Evolutionary conservation across 1,140 invertebrate species (phyloP).

Genomic region (Diorhabda carinulata): DNA sequence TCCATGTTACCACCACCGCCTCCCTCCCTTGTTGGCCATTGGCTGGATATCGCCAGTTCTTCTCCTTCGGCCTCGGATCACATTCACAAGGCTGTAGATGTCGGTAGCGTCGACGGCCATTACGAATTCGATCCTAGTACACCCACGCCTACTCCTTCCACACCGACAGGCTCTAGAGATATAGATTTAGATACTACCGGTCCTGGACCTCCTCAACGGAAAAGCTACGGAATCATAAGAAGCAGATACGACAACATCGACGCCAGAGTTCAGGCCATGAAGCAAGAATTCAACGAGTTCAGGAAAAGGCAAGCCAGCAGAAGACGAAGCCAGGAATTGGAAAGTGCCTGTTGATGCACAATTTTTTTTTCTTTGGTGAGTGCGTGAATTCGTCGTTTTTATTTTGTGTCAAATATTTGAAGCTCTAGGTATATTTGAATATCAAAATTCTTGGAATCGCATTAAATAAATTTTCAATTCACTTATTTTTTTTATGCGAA

Average conservation of each 20-base stretch:
- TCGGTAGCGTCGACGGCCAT: slow-evolving; percentile 87
- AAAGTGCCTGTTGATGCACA: slow-evolving; percentile 68
- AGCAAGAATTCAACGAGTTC: slow-evolving; percentile 92
- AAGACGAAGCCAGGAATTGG: slow-evolving; percentile 62
- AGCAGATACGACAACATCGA: slow-evolving; percentile 77
- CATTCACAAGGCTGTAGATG: slow-evolving; percentile 59
- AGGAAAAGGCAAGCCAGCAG: slow-evolving; percentile 78
- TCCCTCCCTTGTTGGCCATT: slow-evolving; percentile 55
- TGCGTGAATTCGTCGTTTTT: slow-evolving; percentile 12
- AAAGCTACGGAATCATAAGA: slow-evolving; percentile 42
- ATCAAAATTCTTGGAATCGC: too few relatives aligned
- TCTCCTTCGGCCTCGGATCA: slow-evolving; percentile 54
- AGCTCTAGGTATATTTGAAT: too few relatives aligned
- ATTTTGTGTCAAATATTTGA: background rate
- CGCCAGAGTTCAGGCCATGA: slow-evolving; percentile 88
- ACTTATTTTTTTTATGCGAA: too few relatives aligned
- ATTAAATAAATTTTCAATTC: too few relatives aligned
- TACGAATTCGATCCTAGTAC: slow-evolving; percentile 87
- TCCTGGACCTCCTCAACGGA: slow-evolving; percentile 44
- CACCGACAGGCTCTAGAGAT: slow-evolving; percentile 61
- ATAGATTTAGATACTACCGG: slow-evolving; percentile 50
- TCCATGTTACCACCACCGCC: slow-evolving; percentile 39
- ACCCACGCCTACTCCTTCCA: slow-evolving; percentile 71
- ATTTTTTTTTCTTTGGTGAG: background rate
- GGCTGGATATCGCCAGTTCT: slow-evolving; percentile 56